Evolutionary conservation across 2,888 invertebrate genomes (phyloP).

Genomic region (Rambutsinella grinnellia): DNA sequence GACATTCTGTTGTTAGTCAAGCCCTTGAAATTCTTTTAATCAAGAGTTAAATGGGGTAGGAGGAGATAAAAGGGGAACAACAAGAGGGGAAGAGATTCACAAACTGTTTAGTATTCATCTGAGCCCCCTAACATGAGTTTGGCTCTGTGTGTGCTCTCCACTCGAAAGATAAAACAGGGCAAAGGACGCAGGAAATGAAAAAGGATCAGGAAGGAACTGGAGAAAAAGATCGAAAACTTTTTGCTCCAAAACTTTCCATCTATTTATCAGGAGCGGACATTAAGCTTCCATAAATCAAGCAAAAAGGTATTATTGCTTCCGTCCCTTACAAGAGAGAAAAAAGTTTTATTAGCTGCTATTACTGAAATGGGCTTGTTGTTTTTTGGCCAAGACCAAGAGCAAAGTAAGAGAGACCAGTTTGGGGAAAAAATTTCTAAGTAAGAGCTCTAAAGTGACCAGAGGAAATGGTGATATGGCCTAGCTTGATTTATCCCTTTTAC

Average conservation of each 20-base stretch:
- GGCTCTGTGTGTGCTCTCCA: not conserved
- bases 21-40: not conserved
- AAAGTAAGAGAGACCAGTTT: no score
- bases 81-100: not conserved
- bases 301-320: not conserved
- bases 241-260: not conserved
- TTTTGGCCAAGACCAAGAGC: no score
- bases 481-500: no score
- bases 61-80: not conserved
- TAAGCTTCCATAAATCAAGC: conserved; percentile 38
- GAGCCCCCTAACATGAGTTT: not conserved
- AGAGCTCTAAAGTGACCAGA: no score
- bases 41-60: not conserved
- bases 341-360: not conserved
- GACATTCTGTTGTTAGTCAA: not conserved
- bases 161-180: not conserved
- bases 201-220: not conserved
- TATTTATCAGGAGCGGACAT: conserved; percentile 18
- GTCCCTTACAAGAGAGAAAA: not conserved
- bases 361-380: not conserved
- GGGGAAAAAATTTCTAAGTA: no score
- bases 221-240: not conserved
- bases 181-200: conserved; percentile 5
- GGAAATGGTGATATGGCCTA: no score
- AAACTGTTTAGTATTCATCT: not conserved